Conservation (phyloP, 2,797 vertebrate species). For the Mus minutoides region DNA sequence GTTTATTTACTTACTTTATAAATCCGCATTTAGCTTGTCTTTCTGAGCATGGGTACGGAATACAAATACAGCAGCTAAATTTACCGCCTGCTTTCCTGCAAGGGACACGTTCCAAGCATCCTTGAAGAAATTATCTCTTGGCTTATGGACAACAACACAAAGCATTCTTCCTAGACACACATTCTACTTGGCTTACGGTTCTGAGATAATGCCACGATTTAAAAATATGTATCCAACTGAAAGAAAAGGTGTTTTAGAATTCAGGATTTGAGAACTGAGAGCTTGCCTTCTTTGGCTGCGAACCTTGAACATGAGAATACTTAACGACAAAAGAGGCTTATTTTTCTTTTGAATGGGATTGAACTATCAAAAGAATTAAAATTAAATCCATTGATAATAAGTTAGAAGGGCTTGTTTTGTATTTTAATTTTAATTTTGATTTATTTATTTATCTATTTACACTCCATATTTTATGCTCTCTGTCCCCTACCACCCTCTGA, state of each 20-base stretch:
- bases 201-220: neutral
- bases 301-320: neutral
- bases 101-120: conserved; percentile 13
- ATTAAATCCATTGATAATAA: neutral
- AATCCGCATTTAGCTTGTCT: conserved; percentile 31
- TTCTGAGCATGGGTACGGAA: neutral
- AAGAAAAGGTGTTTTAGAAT: conserved; percentile 41
- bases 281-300: neutral
- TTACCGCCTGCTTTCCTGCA: neutral
- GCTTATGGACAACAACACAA: conserved; percentile 15
- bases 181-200: conserved; percentile 12
- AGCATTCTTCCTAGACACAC: neutral
- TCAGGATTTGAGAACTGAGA: conserved; percentile 44
- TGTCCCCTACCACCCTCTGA: too few species aligned
- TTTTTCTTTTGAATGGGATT: neutral
- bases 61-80: conserved; percentile 17
- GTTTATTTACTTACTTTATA: conserved; percentile 63
- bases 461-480: too few species aligned
- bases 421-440: too few species aligned
- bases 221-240: neutral
- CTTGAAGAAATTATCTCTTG: conserved; percentile 8
- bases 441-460: too few species aligned
- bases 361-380: neutral
- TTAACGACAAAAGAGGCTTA: neutral
- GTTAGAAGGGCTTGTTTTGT: neutral